phyloP scores from a whole-genome alignment of 2,888 invertebrate species.

The Idaea aversata region DNA sequence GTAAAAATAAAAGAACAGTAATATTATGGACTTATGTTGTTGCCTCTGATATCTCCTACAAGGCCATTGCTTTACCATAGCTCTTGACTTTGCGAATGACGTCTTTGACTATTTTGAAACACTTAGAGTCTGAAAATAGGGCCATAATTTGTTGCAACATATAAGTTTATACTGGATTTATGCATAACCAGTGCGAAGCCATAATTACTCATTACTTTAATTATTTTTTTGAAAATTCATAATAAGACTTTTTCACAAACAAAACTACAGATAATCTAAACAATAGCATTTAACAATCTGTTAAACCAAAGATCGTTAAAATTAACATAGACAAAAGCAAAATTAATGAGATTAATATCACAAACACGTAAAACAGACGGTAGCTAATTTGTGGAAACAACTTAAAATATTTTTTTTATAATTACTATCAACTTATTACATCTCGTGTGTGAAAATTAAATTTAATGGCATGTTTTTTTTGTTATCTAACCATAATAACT shows the following conservation, averaged over 20 bases:
- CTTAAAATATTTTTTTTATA: conserved; percentile 11
- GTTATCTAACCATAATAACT: background rate
- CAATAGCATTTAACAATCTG: conserved; percentile 35
- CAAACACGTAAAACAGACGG: conserved; percentile 46
- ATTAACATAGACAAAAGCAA: conserved; percentile 30
- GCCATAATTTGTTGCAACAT: too few relatives aligned
- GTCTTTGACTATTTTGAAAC: too few relatives aligned
- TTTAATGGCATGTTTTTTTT: background rate
- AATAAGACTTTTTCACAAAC: background rate
- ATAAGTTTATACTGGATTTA: too few relatives aligned
- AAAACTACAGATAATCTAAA: conserved; percentile 9
- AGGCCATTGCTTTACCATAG: too few relatives aligned
- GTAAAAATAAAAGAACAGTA: too few relatives aligned
- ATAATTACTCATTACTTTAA: too few relatives aligned
- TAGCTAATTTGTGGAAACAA: conserved; percentile 43
- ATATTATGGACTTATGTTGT: too few relatives aligned
- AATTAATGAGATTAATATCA: conserved; percentile 51
- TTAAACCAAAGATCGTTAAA: conserved; percentile 40
- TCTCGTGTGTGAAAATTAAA: conserved; percentile 24
- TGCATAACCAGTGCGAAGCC: too few relatives aligned
- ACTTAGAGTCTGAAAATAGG: too few relatives aligned
- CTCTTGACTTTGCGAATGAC: too few relatives aligned
- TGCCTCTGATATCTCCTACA: too few relatives aligned
- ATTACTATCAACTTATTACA: conserved; percentile 23
- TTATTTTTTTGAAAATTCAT: too few relatives aligned